Conservation (phyloP, 2,797 vertebrate genomes). For the Rhinella marina region DNA sequence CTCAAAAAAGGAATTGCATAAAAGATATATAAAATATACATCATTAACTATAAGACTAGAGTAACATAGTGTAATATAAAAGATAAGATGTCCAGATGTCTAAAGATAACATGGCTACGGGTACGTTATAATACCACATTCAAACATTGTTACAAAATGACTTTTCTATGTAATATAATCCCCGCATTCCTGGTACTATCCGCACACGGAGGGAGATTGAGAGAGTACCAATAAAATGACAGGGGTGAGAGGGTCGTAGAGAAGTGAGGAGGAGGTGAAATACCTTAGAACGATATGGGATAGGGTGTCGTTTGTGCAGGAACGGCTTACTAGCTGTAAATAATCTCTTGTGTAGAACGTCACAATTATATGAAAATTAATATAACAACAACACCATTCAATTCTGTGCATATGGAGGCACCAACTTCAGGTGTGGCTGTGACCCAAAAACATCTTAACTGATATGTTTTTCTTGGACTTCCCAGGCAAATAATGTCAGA, state of each 20-base stretch:
- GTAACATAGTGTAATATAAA: neutral
- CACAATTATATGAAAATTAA: conserved; percentile 27
- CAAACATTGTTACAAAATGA: neutral
- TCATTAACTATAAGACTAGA: neutral
- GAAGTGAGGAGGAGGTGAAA: conserved; percentile 5
- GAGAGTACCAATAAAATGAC: conserved; percentile 31
- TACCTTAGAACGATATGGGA: neutral
- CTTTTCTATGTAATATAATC: conserved; percentile 13
- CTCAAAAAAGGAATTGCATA: neutral
- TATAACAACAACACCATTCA: conserved; percentile 1
- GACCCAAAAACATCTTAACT: conserved; percentile 38
- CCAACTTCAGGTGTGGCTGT: conserved; percentile 33
- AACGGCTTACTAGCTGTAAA: conserved; percentile 33
- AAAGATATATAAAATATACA: neutral
- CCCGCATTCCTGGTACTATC: neutral
- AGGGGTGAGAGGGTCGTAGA: conserved; percentile 1
- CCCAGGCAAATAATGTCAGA: conserved; percentile 23
- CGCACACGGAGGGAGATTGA: neutral
- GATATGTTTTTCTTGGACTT: conserved; percentile 52
- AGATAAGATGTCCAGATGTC: neutral
- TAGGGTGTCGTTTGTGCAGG: conserved; percentile 17
- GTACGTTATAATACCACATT: neutral
- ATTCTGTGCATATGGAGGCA: neutral
- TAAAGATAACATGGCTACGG: neutral
- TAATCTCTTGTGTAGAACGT: conserved; percentile 24